Percentiles rank a stretch among this genome's conserved stretches.
These are phyloP conservation scores for Auanema freiburgensis DNA, from an alignment of 2,888 invertebrate species.

Conservation along the genomic window DNA sequence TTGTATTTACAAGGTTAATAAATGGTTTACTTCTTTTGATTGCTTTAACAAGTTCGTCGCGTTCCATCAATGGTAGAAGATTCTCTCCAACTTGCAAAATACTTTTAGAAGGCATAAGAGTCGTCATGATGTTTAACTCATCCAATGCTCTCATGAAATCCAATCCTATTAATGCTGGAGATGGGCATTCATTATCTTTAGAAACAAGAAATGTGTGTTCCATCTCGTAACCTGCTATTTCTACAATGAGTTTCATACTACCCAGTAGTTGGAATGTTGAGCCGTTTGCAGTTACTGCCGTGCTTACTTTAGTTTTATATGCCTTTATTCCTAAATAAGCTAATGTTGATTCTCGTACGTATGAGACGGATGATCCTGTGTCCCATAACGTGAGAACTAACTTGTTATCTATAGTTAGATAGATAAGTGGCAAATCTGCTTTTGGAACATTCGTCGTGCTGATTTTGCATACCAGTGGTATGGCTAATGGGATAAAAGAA, in stretches of 20 bases:
- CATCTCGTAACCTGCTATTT: background rate
- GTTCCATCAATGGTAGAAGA: slow-evolving; percentile 2
- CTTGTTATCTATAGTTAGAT: slow-evolving; percentile 1
- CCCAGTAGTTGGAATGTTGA: slow-evolving; percentile 4
- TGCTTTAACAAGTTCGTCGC: background rate
- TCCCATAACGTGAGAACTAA: slow-evolving; percentile 11
- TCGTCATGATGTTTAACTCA: background rate
- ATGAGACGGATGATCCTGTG: slow-evolving; percentile 15
- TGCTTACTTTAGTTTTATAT: background rate
- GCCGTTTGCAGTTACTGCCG: slow-evolving; percentile 10
- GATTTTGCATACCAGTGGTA: too few species aligned
- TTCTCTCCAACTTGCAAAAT: slow-evolving; percentile 6
- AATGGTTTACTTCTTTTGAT: background rate
- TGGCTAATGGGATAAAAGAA: too few species aligned
- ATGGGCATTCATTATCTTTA: slow-evolving; percentile 6
- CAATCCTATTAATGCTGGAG: slow-evolving; percentile 6
- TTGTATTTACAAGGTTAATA: too few species aligned
- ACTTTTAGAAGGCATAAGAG: background rate
- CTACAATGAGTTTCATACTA: background rate
- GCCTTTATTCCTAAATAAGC: background rate
- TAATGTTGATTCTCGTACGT: slow-evolving; percentile 8
- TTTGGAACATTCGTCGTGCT: too few species aligned
- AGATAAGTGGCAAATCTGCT: slow-evolving; percentile 8
- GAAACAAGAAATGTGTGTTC: slow-evolving; percentile 9
- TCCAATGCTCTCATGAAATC: slow-evolving; percentile 6